These are phyloP conservation scores for Cheilosia vernalis DNA, from an alignment of 2,888 invertebrate species.

Conservation along the genomic window DNA sequence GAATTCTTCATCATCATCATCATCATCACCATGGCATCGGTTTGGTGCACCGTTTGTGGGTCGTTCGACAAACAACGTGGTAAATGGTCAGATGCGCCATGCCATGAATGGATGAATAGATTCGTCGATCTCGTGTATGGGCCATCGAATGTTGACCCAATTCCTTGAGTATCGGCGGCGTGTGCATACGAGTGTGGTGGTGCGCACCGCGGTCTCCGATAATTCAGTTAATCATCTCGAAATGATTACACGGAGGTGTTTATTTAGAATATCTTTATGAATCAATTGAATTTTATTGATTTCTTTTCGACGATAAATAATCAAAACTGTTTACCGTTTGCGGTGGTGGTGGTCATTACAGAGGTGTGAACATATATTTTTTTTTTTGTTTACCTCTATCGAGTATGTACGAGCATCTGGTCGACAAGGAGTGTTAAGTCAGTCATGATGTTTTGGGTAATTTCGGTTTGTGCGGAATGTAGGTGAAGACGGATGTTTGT, in stretches of 20 bases:
- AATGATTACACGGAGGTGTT: constrained; percentile 54
- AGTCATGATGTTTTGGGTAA: background rate
- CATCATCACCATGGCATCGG: constrained; percentile 1
- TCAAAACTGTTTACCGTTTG: constrained; percentile 18
- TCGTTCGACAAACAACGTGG: constrained; percentile 45
- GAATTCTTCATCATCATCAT: constrained; percentile 43
- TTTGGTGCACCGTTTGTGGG: constrained; percentile 61
- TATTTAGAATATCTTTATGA: constrained; percentile 45
- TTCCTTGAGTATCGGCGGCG: constrained; percentile 38
- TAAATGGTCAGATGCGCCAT: constrained; percentile 56
- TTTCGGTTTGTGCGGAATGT: background rate
- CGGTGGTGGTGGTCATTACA: constrained; percentile 2
- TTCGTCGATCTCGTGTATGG: constrained; percentile 54
- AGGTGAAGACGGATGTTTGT: background rate
- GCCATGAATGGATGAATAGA: constrained; percentile 54
- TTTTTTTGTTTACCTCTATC: background rate
- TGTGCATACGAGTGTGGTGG: background rate
- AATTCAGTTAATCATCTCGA: constrained; percentile 65
- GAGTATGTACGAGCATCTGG: background rate
- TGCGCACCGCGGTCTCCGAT: constrained; percentile 51
- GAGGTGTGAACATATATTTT: constrained; percentile 29
- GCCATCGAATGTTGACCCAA: constrained; percentile 66
- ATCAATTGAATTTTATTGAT: constrained; percentile 64
- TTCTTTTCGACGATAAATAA: constrained; percentile 36
- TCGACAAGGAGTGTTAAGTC: background rate